Evolutionary conservation across 2,888 invertebrate genomes (phyloP).

Genomic region (Phaedon cochleariae): DNA sequence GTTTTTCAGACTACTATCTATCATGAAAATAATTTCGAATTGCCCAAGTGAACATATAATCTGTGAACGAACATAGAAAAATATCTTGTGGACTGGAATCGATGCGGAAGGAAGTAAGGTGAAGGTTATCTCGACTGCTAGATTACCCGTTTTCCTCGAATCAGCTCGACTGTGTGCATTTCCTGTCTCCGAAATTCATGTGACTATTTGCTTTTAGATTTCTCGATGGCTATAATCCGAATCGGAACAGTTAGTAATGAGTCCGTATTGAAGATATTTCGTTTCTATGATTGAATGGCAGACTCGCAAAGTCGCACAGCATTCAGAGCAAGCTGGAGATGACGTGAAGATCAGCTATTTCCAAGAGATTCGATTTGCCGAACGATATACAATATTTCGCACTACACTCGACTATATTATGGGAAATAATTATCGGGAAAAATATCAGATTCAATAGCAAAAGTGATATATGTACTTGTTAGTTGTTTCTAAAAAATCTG

Average conservation of each 20-base stretch:
- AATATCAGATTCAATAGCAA: too few species aligned
- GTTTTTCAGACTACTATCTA: too few species aligned
- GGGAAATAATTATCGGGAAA: too few species aligned
- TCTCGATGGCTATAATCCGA: slow-evolving; percentile 4
- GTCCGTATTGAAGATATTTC: background rate
- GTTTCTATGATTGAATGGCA: slow-evolving; percentile 1
- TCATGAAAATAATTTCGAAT: too few species aligned
- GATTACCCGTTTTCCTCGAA: slow-evolving; percentile 1
- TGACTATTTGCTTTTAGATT: slow-evolving; percentile 2
- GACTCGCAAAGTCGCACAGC: too few species aligned
- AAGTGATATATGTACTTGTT: too few species aligned
- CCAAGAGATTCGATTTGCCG: background rate
- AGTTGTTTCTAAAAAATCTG: too few species aligned
- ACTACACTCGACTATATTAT: too few species aligned
- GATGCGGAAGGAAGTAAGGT: background rate
- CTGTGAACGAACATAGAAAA: too few species aligned
- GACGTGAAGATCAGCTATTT: background rate
- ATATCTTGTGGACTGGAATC: background rate
- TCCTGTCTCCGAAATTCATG: slow-evolving; percentile 6
- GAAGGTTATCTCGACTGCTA: background rate
- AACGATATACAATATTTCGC: too few species aligned
- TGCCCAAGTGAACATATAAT: too few species aligned
- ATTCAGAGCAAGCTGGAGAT: background rate
- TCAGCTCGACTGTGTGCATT: slow-evolving; percentile 1
- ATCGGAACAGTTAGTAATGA: slow-evolving; percentile 3